These are phyloP conservation scores for Drosophila borborema DNA, from an alignment of 2,888 invertebrate genomes.

Conservation along the genomic window DNA sequence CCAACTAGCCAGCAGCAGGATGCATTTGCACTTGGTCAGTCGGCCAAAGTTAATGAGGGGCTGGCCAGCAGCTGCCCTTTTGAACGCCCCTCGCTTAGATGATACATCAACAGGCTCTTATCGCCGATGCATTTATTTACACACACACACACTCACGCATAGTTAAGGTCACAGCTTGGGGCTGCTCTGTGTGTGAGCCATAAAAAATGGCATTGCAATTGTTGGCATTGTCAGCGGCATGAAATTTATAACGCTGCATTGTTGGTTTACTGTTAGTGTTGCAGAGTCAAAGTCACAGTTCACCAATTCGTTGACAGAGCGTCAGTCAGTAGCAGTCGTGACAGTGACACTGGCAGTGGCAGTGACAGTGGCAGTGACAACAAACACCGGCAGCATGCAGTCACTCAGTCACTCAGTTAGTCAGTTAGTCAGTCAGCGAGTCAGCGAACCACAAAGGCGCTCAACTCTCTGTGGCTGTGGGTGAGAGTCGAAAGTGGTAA, in stretches of 20 bases:
- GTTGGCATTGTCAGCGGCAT: constrained; percentile 35
- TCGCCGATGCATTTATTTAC: constrained; percentile 68
- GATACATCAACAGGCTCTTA: constrained; percentile 44
- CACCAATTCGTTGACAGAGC: constrained; percentile 36
- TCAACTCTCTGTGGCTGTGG: background rate
- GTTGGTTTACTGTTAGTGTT: constrained; percentile 28
- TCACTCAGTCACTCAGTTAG: constrained; percentile 32
- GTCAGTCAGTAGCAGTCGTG: constrained; percentile 7
- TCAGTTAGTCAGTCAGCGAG: constrained; percentile 21
- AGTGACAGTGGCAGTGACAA: constrained; percentile 3
- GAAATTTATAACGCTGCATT: constrained; percentile 49
- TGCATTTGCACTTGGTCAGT: constrained; percentile 65
- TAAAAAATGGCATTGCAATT: constrained; percentile 16
- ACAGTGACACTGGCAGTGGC: constrained; percentile 14
- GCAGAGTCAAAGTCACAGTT: constrained; percentile 38
- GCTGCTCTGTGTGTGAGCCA: background rate
- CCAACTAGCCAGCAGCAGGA: constrained; percentile 25
- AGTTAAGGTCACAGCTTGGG: constrained; percentile 46
- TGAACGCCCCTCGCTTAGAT: background rate
- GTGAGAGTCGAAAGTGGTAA: constrained; percentile 29
- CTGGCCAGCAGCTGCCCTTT: background rate
- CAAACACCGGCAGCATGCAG: constrained; percentile 47
- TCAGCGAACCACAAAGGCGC: constrained; percentile 7
- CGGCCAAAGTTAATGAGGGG: constrained; percentile 75
- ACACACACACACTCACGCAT: constrained; percentile 46